phyloP scores from a whole-genome alignment of 2,797 vertebrate genomes.

The Falco concolor region DNA sequence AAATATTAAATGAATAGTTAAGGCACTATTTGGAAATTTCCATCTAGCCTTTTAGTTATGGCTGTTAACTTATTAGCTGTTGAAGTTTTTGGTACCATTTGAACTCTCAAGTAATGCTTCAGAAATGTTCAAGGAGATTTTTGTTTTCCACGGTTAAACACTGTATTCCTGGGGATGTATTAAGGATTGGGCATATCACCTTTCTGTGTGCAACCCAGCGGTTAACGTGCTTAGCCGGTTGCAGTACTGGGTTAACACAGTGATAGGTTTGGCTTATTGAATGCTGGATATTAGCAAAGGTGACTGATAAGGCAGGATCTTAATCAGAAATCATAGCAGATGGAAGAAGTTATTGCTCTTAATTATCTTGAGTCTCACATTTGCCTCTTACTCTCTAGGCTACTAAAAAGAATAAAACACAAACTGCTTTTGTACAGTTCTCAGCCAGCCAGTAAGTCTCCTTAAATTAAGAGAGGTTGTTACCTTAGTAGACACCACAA shows the following conservation, averaged over 20 bases:
- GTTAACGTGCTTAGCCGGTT: not conserved
- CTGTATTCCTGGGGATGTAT: not conserved
- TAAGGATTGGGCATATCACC: not conserved
- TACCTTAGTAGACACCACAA: not conserved
- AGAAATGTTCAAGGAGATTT: not conserved
- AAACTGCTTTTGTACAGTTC: not conserved
- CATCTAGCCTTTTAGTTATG: not conserved
- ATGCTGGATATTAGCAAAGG: not conserved
- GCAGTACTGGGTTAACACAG: not conserved
- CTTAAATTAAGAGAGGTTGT: not conserved
- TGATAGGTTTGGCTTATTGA: not conserved
- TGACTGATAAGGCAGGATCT: not conserved
- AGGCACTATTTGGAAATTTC: not conserved
- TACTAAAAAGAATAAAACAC: not conserved
- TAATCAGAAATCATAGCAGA: not conserved
- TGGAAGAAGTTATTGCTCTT: not conserved
- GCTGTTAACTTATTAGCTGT: not conserved
- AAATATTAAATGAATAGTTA: not conserved
- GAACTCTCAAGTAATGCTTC: not conserved
- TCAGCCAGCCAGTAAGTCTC: not conserved
- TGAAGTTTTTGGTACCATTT: not conserved
- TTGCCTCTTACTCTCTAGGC: not conserved
- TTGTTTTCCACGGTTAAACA: not conserved
- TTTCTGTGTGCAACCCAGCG: not conserved
- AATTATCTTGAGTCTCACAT: not conserved